A percentile compares a stretch with the other conserved stretches of the same genome.
Conservation (phyloP, 1,140 invertebrate species). For the Aphis gossypii region DNA sequence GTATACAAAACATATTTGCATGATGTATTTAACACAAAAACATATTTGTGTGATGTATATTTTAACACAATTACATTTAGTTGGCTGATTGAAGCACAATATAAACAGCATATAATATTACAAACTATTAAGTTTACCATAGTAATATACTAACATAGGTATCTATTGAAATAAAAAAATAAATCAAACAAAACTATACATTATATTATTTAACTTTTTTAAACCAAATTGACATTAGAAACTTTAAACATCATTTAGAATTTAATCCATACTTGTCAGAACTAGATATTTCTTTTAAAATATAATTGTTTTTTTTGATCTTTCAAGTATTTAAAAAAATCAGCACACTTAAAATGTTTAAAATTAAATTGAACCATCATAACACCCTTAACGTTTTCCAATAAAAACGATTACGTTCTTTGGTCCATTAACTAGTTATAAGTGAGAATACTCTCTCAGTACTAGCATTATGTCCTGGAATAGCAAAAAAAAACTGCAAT, state of each 20-base stretch:
- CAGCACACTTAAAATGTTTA: neutral
- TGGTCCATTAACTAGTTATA: neutral
- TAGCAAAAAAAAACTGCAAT: neutral
- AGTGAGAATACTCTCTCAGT: constrained; percentile 11
- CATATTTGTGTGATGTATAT: neutral
- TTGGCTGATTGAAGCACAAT: neutral
- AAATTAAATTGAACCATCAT: constrained; percentile 32
- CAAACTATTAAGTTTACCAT: no score
- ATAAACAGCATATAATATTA: neutral
- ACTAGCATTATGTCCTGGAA: constrained; percentile 2
- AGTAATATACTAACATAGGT: no score
- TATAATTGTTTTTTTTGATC: no score
- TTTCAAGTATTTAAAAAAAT: no score
- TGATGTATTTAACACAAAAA: no score
- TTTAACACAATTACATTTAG: neutral
- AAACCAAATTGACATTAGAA: no score
- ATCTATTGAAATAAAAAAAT: neutral
- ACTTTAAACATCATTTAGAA: no score
- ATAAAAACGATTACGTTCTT: neutral
- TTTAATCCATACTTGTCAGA: no score
- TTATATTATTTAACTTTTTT: no score
- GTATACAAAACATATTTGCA: no score
- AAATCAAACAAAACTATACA: neutral
- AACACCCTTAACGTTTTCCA: neutral
- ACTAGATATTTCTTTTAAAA: no score